A percentile compares a stretch with the other conserved stretches of the same genome.
Conservation (phyloP, 2,888 invertebrate genomes). For the Andricus quercusramuli region DNA sequence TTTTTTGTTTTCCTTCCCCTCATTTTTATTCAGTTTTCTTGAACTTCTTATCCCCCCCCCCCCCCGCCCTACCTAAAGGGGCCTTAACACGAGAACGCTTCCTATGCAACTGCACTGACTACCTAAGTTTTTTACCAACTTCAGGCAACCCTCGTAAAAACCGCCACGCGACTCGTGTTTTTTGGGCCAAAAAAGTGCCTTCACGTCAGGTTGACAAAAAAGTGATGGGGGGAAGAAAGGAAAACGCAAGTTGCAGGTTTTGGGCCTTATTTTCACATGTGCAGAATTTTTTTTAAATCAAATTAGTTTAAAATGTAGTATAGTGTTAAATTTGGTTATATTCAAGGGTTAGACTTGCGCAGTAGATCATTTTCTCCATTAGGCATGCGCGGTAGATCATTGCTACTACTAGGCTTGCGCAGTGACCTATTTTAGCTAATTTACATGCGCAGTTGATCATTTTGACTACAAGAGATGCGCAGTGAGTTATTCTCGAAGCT, state of each 20-base stretch:
- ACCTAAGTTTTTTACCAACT: constrained; percentile 56
- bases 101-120: constrained; percentile 55
- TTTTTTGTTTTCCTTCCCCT: constrained; percentile 51
- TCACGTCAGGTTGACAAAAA: constrained; percentile 2
- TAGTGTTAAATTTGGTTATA: too few relatives aligned
- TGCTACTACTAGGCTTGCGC: background rate
- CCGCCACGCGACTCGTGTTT: constrained; percentile 68
- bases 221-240: background rate
- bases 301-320: too few relatives aligned
- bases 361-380: background rate
- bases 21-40: constrained; percentile 44
- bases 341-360: background rate
- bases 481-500: background rate
- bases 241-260: background rate
- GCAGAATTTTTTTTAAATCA: background rate
- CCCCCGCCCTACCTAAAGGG: constrained; percentile 31
- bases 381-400: background rate
- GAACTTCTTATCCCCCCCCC: constrained; percentile 44
- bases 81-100: constrained; percentile 47
- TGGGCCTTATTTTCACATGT: background rate
- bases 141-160: constrained; percentile 59
- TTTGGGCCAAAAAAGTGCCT: constrained; percentile 26
- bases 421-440: background rate
- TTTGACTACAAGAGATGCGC: background rate
- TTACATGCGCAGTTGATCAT: background rate